Evolutionary conservation across 2,797 vertebrate species (phyloP), one percentile per base, ranked within the genome.

Genomic region (Merluccius polli): DNA sequence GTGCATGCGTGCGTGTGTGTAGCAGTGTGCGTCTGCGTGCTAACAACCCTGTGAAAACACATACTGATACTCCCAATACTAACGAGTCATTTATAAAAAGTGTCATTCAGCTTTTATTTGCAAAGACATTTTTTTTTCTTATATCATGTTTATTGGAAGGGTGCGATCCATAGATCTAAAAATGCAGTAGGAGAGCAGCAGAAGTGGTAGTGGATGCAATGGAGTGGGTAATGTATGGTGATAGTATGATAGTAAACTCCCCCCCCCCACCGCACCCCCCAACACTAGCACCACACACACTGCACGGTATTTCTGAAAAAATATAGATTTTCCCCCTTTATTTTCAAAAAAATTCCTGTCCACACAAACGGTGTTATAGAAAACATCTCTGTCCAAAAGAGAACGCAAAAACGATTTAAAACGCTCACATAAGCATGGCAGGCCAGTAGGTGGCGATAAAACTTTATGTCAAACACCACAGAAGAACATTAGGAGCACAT

Each of bases 131-230:
- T 79, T 80, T 77, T 73, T 73, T 38, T 86, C 88, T 87, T 86
- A 82, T n/a, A 88, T 89, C 85, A 79, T 87, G 83, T 87, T 88
- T 83, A 84, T 82, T 82, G 86, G 77, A 81, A 82, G 82, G 75
- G 78, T 82, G 80, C 79, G 81, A 76, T 81, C 75, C 75, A 11
- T 71, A 0, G 48, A 77, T 80, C 79, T 78, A 86, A 89, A 75
- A 21, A 65, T n/a, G 70, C 24, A 15, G 73, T 30, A 80, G 74
- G 84, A 77, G 82, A 87, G 78, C 82, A 85, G 86, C 82, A 75
- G 84, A 82, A 87, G 82, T 77, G 75, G 82, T 83, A 87, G 73
- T 69, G 80, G 83, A 86, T 71, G 84, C 73, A 10, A 77, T 15
- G 78, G 75, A 76, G 73, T 84, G 27, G 77, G 74, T 83, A 83